These are phyloP conservation scores for Agonum fuliginosum DNA, from an alignment of 2,888 invertebrate species.

Conservation along the genomic window DNA sequence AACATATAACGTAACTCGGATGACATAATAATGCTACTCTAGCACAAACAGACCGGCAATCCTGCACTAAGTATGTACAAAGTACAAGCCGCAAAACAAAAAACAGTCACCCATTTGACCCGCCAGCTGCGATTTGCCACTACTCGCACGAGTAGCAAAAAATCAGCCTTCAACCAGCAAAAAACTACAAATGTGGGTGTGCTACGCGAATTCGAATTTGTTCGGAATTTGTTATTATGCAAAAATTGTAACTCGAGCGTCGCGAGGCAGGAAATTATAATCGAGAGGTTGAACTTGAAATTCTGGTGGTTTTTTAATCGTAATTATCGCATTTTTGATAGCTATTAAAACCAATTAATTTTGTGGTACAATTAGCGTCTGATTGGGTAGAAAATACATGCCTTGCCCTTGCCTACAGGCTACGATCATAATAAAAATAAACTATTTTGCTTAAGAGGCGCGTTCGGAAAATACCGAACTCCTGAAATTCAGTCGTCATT, in stretches of 20 bases:
- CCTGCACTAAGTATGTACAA: not conserved
- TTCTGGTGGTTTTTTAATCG: constrained; percentile 4
- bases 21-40: not conserved
- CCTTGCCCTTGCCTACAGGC: no score
- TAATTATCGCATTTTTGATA: no score
- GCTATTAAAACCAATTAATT: no score
- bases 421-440: no score
- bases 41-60: not conserved
- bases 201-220: constrained; percentile 10
- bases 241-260: not conserved
- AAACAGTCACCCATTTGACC: not conserved
- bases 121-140: constrained; percentile 15
- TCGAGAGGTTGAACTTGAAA: constrained; percentile 19
- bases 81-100: constrained; percentile 17
- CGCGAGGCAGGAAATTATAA: not conserved
- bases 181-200: not conserved
- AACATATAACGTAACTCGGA: no score
- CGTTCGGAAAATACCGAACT: no score
- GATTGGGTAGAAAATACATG: no score
- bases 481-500: no score
- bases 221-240: not conserved
- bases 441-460: no score
- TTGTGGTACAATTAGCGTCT: no score
- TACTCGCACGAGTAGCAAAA: not conserved
- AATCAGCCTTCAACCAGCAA: constrained; percentile 11